Conservation (phyloP, 2,888 invertebrate genomes). For the Synanthedon formicaeformis region DNA sequence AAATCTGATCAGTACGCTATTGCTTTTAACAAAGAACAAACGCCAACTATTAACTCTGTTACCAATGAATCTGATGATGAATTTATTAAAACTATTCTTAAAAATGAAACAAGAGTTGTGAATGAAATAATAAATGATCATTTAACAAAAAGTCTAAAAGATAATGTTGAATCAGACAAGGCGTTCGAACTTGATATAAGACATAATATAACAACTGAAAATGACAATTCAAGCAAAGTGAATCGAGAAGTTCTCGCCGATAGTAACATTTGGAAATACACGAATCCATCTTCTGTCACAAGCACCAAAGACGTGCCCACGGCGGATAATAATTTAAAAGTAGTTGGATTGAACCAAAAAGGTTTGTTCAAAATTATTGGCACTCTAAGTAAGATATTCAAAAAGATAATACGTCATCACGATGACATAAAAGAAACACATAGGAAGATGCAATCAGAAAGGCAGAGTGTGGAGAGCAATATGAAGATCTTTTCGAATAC, state of each 20-base stretch:
- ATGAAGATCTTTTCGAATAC: constrained; percentile 23
- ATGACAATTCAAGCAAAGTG: constrained; percentile 11
- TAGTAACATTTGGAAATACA: constrained; percentile 34
- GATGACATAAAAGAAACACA: constrained; percentile 44
- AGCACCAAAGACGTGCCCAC: constrained; percentile 34
- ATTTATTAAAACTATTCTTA: constrained; percentile 4
- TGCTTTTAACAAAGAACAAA: constrained; percentile 7
- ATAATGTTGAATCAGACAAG: too few species aligned
- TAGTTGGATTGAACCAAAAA: constrained; percentile 26
- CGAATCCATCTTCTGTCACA: constrained; percentile 19
- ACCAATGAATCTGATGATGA: constrained; percentile 5
- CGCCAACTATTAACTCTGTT: neutral
- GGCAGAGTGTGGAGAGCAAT: constrained; percentile 34
- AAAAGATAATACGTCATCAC: constrained; percentile 53
- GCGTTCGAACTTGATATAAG: too few species aligned
- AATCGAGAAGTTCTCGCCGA: constrained; percentile 31
- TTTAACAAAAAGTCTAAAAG: too few species aligned
- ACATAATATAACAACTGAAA: too few species aligned
- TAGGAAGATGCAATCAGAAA: constrained; percentile 25
- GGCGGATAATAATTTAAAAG: constrained; percentile 19
- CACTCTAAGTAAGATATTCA: constrained; percentile 52
- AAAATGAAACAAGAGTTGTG: constrained; percentile 3
- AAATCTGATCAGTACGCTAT: neutral
- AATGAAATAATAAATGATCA: neutral
- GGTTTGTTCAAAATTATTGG: constrained; percentile 48